Percentiles rank a stretch among this genome's conserved stretches.
Evolutionary conservation across 2,113 vertebrate genomes (phyloP).

Genomic region (Ictidomys tridecemlineatus): DNA sequence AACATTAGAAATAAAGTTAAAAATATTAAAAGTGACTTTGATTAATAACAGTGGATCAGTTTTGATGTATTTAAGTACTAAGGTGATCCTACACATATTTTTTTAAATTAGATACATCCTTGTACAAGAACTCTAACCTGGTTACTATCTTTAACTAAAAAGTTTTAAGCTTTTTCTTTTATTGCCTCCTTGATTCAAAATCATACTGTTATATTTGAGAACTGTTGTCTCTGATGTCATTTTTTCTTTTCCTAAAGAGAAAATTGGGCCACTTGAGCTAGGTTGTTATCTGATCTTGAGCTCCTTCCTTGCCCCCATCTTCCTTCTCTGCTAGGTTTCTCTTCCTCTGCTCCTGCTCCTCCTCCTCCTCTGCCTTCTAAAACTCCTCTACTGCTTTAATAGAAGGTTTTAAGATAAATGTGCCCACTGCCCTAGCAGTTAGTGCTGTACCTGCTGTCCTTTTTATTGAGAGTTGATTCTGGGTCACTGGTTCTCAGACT

Average conservation of each 20-base stretch:
- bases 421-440: neutral
- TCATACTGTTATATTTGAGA: neutral
- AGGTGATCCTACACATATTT: neutral
- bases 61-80: slow-evolving; percentile 17
- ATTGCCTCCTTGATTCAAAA: neutral
- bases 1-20: neutral
- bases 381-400: neutral
- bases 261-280: neutral
- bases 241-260: neutral
- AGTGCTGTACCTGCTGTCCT: too few relatives aligned
- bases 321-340: too few relatives aligned
- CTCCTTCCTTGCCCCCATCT: neutral
- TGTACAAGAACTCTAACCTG: neutral
- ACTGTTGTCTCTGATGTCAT: neutral
- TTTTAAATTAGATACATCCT: neutral
- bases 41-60: neutral
- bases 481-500: neutral
- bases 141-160: neutral
- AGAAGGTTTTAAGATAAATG: neutral
- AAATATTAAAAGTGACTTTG: neutral
- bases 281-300: neutral
- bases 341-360: neutral
- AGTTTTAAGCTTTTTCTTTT: neutral
- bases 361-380: neutral
- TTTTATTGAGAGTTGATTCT: neutral